Evolutionary conservation across 2,113 vertebrate species (phyloP).

Genomic region (Pogona vitticeps): DNA sequence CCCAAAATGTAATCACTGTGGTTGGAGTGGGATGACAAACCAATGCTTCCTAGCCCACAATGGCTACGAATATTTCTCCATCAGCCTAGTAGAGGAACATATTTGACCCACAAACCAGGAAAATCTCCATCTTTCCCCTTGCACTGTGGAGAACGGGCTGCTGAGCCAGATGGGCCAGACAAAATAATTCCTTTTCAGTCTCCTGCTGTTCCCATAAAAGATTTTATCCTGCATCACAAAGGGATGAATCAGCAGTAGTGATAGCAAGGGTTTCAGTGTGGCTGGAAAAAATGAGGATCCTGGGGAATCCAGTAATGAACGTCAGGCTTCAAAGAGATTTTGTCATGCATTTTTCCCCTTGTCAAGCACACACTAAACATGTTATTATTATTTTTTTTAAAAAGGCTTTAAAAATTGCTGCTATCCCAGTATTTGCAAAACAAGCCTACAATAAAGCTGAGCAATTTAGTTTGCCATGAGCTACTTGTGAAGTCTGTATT

Average conservation of each 20-base stretch:
- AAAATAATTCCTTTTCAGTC: slow-evolving; percentile 63
- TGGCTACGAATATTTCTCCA: background rate
- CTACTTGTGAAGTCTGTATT: slow-evolving; percentile 50
- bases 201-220: slow-evolving; percentile 63
- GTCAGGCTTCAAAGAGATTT: slow-evolving; percentile 70
- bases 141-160: slow-evolving; percentile 23
- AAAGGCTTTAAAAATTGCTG: slow-evolving; percentile 44
- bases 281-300: slow-evolving; percentile 70
- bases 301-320: slow-evolving; percentile 69
- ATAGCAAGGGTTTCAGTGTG: slow-evolving; percentile 67
- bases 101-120: slow-evolving; percentile 37
- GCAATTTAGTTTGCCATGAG: slow-evolving; percentile 49
- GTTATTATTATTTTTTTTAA: slow-evolving; percentile 47
- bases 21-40: background rate
- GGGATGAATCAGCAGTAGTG: slow-evolving; percentile 76
- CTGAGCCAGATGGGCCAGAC: slow-evolving; percentile 57
- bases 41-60: background rate
- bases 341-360: slow-evolving; percentile 69
- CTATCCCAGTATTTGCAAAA: slow-evolving; percentile 62
- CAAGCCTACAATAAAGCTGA: slow-evolving; percentile 66
- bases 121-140: slow-evolving; percentile 23
- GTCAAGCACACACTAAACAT: slow-evolving; percentile 62
- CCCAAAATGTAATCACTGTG: background rate
- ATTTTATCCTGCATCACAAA: slow-evolving; percentile 63
- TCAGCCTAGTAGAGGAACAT: background rate